Conservation (phyloP, 2,888 invertebrate genomes). For the Dynastes maya region DNA sequence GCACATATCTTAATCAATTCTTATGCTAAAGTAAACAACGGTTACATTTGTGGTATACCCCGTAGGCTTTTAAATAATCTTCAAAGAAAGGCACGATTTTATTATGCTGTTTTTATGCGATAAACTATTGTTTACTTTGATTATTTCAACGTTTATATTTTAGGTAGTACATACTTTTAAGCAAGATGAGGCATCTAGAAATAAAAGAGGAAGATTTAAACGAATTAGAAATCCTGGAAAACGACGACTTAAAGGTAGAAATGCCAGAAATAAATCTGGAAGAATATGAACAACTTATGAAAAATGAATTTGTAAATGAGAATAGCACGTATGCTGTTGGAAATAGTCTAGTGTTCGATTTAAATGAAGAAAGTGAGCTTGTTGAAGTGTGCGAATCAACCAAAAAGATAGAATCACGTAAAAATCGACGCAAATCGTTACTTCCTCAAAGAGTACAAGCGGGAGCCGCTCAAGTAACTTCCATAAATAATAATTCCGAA, state of each 20-base stretch:
- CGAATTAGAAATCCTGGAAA: constrained; percentile 50
- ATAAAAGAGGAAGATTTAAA: constrained; percentile 61
- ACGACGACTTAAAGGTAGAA: constrained; percentile 51
- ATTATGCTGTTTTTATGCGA: neutral
- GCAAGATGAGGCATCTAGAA: constrained; percentile 56
- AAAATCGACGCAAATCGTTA: constrained; percentile 64
- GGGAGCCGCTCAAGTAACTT: constrained; percentile 60
- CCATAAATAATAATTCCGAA: constrained; percentile 61
- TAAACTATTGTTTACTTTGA: neutral
- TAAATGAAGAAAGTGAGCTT: constrained; percentile 53
- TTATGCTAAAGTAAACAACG: constrained; percentile 46
- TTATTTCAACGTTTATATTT: neutral
- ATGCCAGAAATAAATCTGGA: constrained; percentile 49
- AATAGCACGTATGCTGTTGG: constrained; percentile 42
- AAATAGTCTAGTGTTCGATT: constrained; percentile 55
- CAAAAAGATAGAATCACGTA: constrained; percentile 57
- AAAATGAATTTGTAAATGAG: constrained; percentile 55
- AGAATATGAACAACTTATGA: constrained; percentile 56
- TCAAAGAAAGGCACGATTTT: neutral
- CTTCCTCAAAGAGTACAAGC: constrained; percentile 61
- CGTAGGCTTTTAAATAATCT: constrained; percentile 1
- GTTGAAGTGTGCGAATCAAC: constrained; percentile 52
- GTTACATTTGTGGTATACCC: neutral
- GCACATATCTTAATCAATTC: neutral
- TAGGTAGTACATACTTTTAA: neutral